Percentiles rank a stretch among this genome's conserved stretches.
These are phyloP conservation scores for Macrosiphum euphorbiae DNA, from an alignment of 2,888 invertebrate genomes.

Conservation along the genomic window DNA sequence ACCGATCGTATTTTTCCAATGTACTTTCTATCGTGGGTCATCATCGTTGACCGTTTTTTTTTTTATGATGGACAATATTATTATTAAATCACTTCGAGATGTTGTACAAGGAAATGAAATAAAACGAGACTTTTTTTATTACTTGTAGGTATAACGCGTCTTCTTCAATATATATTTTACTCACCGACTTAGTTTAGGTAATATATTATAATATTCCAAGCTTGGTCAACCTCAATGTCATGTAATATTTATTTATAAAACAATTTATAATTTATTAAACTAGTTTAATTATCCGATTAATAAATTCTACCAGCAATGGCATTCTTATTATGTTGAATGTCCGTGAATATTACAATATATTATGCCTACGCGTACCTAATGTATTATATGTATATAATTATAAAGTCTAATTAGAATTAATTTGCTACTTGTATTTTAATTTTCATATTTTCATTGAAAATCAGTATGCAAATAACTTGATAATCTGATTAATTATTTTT, in stretches of 20 bases:
- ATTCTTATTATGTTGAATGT: neutral
- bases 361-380: neutral
- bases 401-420: neutral
- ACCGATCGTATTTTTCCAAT: neutral
- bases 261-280: constrained; percentile 1
- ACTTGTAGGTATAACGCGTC: neutral
- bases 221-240: neutral
- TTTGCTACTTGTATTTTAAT: constrained; percentile 67
- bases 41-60: neutral
- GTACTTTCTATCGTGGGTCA: neutral
- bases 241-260: neutral
- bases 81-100: neutral
- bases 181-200: neutral
- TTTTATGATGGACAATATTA: neutral
- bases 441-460: constrained; percentile 1
- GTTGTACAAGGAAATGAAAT: neutral
- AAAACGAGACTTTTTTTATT: neutral
- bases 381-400: neutral
- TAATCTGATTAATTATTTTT: constrained; percentile 12
- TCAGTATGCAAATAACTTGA: constrained; percentile 12
- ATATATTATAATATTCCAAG: neutral
- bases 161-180: neutral
- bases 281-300: neutral
- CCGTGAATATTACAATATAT: neutral
- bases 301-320: neutral